Evolutionary conservation across 2,113 vertebrate genomes (phyloP), one percentile per base, ranked within the genome.

Genomic region (Myotis yumanensis): DNA sequence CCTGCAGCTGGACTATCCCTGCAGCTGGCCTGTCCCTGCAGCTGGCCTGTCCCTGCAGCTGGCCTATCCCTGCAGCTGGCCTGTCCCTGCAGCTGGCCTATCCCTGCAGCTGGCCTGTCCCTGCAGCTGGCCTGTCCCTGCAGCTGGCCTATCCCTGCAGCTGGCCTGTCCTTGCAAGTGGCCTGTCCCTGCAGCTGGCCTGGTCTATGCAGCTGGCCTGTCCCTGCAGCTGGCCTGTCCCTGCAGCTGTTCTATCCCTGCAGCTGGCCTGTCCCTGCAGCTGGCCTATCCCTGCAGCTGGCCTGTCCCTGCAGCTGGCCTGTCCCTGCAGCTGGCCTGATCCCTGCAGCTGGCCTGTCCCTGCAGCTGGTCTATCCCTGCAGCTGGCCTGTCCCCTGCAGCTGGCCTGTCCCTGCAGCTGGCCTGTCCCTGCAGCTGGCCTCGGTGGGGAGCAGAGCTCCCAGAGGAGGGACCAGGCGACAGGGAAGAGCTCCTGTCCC

Each of bases 391-490:
- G 48, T 48, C 48, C 48, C 16, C 15, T 17, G 15, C 0, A 10
- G 14, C 8, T 0, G 30, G 37, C 30, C n/a, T 0, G 30, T 15
- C 43, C 43, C 43, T 43, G 43, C 43, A 43, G 43, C 43, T 46
- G 46, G 11, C 46, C 46, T 46, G 46, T 46, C 46, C 46, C 15
- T 20, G 14, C 0, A 10, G 14, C 8, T 0, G 30, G 32, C n/a
- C 80, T 32, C 14, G 8, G 15, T 0, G 37, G 89, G 75, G n/a
- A 48, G 22, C 7, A 1, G 64, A 35, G 46, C 37, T 32, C 15
- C 8, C 48, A 22, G 46, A 17, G 32, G 54, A 0, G 10, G 89
- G 52, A 1, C 12, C 12, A 1, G 8, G 12, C 18, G 0, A 0
- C 23, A 0, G 0, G 37, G 4, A 11, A 18, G 51, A 6, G 43